Base-by-base conservation (phyloP, 2,797 vertebrate genomes). In the Poecilia gillii region DNA sequence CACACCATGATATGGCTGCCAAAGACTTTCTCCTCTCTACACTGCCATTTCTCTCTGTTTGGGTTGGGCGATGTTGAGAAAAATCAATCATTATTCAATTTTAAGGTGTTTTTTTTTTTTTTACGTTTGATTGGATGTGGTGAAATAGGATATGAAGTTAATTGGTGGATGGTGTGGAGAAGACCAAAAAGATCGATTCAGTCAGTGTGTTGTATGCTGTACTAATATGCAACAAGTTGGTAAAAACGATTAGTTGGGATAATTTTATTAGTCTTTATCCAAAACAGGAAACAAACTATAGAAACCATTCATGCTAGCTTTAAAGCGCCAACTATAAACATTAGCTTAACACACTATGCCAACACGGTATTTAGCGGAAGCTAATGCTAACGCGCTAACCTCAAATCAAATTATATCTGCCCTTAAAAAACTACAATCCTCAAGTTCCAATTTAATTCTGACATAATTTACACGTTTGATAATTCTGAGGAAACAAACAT, bases 1-100 rank as follows among this genome's bases (percentile, higher is more conserved):
- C 88, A 91, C 88, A 89, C 77, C 92, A 91, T 92, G 90, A 91
- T 91, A 94, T 77, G 88, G 91, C 92, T 92, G 92, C 90, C 89
- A 88, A 90, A 93, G 92, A 90, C 88, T 83, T 90, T 83, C 85
- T 80, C 82, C 79, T 90, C 76, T 81, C 53, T 88, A 82, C 75
- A 51, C 47, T 18, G 14, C 45, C 76, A 23, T 84, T 33, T 73
- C 68, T 90, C 88, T 92, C 31, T 83, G 73, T 81, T 75, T 14
- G 76, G 78, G 84, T 84, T 86, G 88, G 89, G 90, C 84, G 81
- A 92, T 85, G 81, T 89, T 45, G 68, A 7, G 16, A 68, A 82
- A 77, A 39, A 80, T 36, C 33, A 39, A 16, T 39, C 7, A 25
- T 20, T 4, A 2, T 8, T 33, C 13, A 12, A 31, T 62, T 6